Evolutionary conservation across 2,888 invertebrate species (phyloP), one percentile per base, ranked within the genome.

Genomic region (Oegoconia quadripuncta): DNA sequence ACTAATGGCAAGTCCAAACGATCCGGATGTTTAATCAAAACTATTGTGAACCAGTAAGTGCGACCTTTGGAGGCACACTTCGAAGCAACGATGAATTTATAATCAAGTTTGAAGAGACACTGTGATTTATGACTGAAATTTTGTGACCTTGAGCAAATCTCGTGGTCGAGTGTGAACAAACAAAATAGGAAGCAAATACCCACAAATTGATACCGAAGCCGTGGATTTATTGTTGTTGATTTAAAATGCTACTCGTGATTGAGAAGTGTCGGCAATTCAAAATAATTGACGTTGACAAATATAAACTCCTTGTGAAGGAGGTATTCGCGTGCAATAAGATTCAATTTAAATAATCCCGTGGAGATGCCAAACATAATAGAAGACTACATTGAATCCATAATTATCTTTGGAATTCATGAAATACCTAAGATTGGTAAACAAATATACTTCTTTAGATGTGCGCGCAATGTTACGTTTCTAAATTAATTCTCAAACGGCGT

Each of bases 11-110:
- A 44, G 42, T 43, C 44, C 47, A 50, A 49, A 54, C 52, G 50
- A 50, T 46, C 42, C 37, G 42, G 36, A 37, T 44, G 45, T 50
- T 54, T 51, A 55, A 57, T 57, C 58, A 56, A 47, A 57, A 56
- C 52, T 58, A 56, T n/a, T 50, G 46, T 39, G 37, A 34, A 39
- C 41, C 34, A 34, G 41, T n/a, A 43, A 44, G 43, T 46, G 44
- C 11, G 43, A 33, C 44, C 50, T 44, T 45, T 47, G 20, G 34
- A 16, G 17, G 29, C 33, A 37, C 34, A 40, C 29, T 23, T 23
- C 22, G 7, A 28, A 8, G 31, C 22, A 12, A n/a, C 37, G 41
- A 37, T 47, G 44, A 50, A 47, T 44, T 40, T 38, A 40, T 42
- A 44, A 48, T 39, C 27, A 34, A 37, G 44, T 46, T 46, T 35